Conservation (phyloP, 1,140 invertebrate species). For the Caenorhabditis remanei region DNA sequence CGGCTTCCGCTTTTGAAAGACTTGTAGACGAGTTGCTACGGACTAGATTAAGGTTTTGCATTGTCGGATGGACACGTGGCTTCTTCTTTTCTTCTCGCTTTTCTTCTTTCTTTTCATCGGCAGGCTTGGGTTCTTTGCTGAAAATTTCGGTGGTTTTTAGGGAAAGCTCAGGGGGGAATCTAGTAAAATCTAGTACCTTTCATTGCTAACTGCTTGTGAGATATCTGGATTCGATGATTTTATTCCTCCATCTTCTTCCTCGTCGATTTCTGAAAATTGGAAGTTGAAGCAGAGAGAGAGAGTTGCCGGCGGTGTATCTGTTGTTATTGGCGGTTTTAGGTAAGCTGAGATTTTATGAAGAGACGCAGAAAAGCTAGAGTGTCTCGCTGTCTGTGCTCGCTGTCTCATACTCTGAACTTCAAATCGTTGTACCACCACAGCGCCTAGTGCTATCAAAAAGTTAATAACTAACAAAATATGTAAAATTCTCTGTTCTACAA, state of each 20-base stretch:
- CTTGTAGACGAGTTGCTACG: slow-evolving; percentile 19
- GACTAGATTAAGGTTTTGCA: slow-evolving; percentile 1
- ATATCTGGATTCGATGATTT: background rate
- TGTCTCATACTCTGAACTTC: no score
- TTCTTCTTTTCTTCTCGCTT: slow-evolving; percentile 7
- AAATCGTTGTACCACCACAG: no score
- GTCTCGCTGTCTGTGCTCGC: no score
- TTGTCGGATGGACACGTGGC: slow-evolving; percentile 9
- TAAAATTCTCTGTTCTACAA: no score
- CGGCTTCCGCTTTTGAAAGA: slow-evolving; percentile 26
- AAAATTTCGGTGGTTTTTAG: background rate
- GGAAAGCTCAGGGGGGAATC: background rate
- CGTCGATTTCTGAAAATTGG: slow-evolving; percentile 30
- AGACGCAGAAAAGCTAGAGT: no score
- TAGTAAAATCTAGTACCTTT: background rate
- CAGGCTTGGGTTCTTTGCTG: background rate
- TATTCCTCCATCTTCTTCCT: slow-evolving; percentile 41
- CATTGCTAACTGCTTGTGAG: background rate
- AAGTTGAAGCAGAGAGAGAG: background rate
- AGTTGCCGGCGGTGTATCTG: no score
- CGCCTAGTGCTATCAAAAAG: no score
- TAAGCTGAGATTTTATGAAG: no score
- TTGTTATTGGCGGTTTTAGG: no score
- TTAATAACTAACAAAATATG: no score
- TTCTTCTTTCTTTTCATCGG: background rate